Percentiles rank a stretch among this genome's conserved stretches.
Evolutionary conservation across 1,140 invertebrate species (phyloP).

Genomic region (Macrobrachium rosenbergii): DNA sequence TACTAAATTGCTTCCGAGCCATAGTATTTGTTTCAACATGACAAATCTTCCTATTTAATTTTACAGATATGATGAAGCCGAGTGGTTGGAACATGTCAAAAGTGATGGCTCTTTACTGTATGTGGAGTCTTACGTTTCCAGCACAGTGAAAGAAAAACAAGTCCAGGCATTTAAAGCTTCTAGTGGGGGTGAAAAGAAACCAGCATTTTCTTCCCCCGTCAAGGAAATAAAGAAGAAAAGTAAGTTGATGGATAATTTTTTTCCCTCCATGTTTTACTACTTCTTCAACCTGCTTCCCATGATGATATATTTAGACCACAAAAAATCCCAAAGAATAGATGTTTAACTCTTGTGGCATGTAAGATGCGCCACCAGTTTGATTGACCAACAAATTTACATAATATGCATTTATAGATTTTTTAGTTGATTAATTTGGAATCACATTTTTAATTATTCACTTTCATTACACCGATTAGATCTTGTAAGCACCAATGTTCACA

Average conservation of each 20-base stretch:
- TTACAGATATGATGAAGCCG: constrained; percentile 63
- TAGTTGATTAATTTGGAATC: no score
- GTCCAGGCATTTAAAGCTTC: constrained; percentile 57
- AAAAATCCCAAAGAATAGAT: no score
- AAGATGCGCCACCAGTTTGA: no score
- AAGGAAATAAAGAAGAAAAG: constrained; percentile 59
- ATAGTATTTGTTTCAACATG: neutral
- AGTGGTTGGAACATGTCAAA: constrained; percentile 61
- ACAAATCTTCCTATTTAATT: neutral
- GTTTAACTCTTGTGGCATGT: no score
- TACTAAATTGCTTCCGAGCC: neutral
- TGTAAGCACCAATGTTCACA: no score
- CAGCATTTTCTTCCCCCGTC: constrained; percentile 36
- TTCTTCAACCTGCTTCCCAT: neutral
- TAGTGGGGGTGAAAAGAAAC: constrained; percentile 39
- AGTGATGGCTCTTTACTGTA: constrained; percentile 64
- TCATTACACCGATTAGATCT: no score
- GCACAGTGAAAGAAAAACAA: constrained; percentile 64
- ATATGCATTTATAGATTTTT: no score
- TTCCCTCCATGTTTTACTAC: no score
- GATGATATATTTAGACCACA: no score
- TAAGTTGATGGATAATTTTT: constrained; percentile 10
- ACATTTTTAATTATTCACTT: no score
- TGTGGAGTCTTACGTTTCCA: constrained; percentile 65
- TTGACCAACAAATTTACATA: no score